Base-by-base conservation (phyloP, 1,140 invertebrate genomes). In the Drosophila albomicans region DNA sequence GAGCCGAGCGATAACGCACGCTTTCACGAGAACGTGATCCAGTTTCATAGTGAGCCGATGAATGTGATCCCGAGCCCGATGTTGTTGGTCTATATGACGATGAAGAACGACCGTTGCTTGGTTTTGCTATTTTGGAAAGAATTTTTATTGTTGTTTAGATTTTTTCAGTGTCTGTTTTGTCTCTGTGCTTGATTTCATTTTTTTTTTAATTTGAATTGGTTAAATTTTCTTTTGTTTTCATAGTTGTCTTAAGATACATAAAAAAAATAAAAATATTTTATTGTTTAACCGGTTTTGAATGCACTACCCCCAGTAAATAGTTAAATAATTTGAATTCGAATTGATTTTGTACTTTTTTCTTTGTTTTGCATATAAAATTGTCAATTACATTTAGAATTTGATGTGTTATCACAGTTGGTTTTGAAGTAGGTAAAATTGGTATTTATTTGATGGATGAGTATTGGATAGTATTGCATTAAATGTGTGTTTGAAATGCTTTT, bases 11-110 rank as follows among this genome's bases (percentile, higher is more conserved):
- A 78, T 92, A 92, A 70, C 91, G 88, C 67, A 92, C 91, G 86
- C 91, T 92, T 92, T 92, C 91, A 78, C 91, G 91, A 79, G 91
- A 92, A 68, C 91, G 91, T 86, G 91, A 92, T 81, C 91, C 91
- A 82, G 87, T 87, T 84, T 92, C 91, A 76, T 92, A 92, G 71
- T 92, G 91, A 68, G 87, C 89, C 75, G 91, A 92, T 77, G 91
- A 92, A 86, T 92, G 91, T 61, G 91, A 91, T 89, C 91, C 91
- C 80, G 91, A 92, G 88, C 84, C 88, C 80, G 91, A 92, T 58
- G 91, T 87, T 54, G 91, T 82, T 59, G 91, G 91, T 84, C 91
- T 81, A 91, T 92, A 92, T 78, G 91, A 92, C 78, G 91, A 92
- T 81, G 91, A 92, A 28, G 91, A 92, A 70, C 91, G 91, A 92